A percentile compares a stretch with the other conserved stretches of the same genome.
phyloP scores from a whole-genome alignment of 2,113 vertebrate species.

The Ceyx margarethae region DNA sequence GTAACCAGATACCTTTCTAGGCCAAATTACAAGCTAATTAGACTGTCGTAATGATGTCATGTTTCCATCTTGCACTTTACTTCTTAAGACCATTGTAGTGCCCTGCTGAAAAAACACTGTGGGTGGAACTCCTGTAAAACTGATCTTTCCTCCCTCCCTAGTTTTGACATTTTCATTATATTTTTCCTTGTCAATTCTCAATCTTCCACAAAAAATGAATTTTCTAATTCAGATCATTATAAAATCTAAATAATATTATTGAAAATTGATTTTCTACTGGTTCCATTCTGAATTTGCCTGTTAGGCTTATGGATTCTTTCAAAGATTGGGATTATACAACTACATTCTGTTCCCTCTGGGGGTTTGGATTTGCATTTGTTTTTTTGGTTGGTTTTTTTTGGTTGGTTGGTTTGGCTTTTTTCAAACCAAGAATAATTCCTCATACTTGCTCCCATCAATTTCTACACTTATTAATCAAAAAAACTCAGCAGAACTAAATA shows the following conservation, averaged over 20 bases:
- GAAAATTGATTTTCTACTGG: not conserved
- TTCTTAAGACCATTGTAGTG: not conserved
- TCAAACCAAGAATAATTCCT: not conserved
- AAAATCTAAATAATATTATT: not conserved
- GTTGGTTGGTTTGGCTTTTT: not conserved
- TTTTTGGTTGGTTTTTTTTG: not conserved
- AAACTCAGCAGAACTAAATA: not conserved
- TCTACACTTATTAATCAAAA: not conserved
- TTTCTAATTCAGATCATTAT: not conserved
- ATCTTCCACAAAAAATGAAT: not conserved
- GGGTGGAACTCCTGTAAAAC: not conserved
- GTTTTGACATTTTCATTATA: not conserved
- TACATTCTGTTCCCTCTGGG: not conserved
- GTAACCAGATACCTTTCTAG: constrained; percentile 53
- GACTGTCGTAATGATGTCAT: constrained; percentile 57
- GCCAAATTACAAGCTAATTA: constrained; percentile 60
- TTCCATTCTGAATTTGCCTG: not conserved
- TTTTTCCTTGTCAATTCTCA: not conserved
- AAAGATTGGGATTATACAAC: not conserved
- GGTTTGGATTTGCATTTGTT: not conserved
- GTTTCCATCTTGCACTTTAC: constrained; percentile 57
- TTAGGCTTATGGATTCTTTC: not conserved
- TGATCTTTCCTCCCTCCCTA: not conserved
- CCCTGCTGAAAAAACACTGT: constrained; percentile 37
- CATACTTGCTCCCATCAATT: not conserved